Evolutionary conservation across 2,797 vertebrate genomes (phyloP).

Genomic region (Allobates femoralis): DNA sequence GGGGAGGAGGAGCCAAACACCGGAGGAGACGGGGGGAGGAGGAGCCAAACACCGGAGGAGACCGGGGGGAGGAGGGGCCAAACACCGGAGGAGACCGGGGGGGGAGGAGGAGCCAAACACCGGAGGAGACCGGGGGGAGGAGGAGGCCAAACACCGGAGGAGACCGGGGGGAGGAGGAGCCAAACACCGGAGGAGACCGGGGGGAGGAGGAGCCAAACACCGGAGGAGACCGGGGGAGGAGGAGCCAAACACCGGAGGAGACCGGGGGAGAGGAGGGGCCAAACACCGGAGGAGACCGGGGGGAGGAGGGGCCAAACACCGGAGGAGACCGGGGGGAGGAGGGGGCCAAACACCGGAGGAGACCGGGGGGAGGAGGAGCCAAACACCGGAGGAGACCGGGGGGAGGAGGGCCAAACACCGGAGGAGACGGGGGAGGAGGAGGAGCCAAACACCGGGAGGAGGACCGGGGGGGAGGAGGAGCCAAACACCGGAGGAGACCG

Average conservation of each 20-base stretch:
- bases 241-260: background rate
- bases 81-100: no score
- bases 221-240: background rate
- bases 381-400: background rate
- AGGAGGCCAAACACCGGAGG: background rate
- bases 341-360: no score
- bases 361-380: background rate
- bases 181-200: background rate
- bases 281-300: background rate
- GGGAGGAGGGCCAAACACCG: no score
- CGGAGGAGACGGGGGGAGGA: slow-evolving; percentile 31
- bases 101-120: background rate
- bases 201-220: background rate
- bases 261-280: background rate
- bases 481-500: background rate
- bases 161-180: background rate
- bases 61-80: no score
- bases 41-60: background rate
- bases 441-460: no score
- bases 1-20: background rate
- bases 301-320: background rate
- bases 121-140: background rate
- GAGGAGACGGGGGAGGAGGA: no score
- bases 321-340: no score
- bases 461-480: background rate